These are phyloP conservation scores for Callocephalon fimbriatum DNA, from an alignment of 2,113 vertebrate species.

Conservation along the genomic window DNA sequence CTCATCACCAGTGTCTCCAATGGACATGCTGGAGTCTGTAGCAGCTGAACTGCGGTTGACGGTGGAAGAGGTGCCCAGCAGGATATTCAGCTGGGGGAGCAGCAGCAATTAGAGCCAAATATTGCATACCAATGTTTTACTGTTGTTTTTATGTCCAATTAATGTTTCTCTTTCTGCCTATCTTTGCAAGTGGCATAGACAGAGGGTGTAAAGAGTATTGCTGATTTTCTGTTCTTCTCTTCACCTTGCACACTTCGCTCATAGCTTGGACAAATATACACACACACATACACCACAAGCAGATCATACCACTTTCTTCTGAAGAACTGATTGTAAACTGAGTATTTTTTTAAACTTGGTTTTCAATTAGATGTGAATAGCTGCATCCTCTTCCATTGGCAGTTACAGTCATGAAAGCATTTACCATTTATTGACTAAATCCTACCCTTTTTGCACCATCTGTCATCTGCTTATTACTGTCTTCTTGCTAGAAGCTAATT, in stretches of 20 bases:
- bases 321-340: neutral
- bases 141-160: neutral
- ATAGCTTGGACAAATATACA: neutral
- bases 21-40: neutral
- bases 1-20: neutral
- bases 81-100: neutral
- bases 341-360: neutral
- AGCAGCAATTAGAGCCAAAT: neutral
- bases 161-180: neutral
- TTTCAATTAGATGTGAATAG: neutral
- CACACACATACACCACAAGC: neutral
- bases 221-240: neutral
- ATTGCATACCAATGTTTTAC: neutral
- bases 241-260: neutral
- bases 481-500: slow-evolving; percentile 26
- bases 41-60: neutral
- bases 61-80: neutral
- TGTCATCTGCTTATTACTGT: neutral
- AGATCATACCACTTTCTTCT: neutral
- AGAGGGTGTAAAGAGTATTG: neutral
- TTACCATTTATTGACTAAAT: neutral
- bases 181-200: neutral
- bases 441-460: neutral
- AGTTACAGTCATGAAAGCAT: neutral
- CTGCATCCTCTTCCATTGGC: neutral